Conservation (phyloP, 1,140 invertebrate genomes). For the Macrostomum lignano region DNA sequence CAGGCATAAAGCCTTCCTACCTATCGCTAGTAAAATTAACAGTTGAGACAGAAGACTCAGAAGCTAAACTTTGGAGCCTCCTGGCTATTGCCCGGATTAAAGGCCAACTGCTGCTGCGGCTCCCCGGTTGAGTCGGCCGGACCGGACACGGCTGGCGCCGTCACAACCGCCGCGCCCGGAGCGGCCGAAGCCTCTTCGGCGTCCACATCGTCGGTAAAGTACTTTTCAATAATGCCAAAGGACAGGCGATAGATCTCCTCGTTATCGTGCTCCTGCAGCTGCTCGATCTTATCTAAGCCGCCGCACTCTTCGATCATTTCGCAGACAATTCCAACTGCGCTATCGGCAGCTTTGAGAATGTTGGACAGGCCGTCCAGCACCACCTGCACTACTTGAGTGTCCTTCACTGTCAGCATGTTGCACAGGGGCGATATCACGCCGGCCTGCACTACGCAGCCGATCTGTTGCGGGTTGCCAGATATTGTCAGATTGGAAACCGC, state of each 20-base stretch:
- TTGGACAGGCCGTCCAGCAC: slow-evolving; percentile 28
- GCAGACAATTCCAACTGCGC: slow-evolving; percentile 14
- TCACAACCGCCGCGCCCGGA: no score
- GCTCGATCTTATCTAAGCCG: slow-evolving; percentile 76
- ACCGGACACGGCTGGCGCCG: no score
- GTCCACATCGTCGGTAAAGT: slow-evolving; percentile 66
- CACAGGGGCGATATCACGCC: slow-evolving; percentile 44
- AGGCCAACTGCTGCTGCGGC: no score
- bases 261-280: slow-evolving; percentile 76
- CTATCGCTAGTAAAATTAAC: no score
- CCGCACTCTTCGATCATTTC: slow-evolving; percentile 26
- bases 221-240: slow-evolving; percentile 90
- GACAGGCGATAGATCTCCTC: slow-evolving; percentile 91
- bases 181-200: no score
- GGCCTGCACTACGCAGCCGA: slow-evolving; percentile 50
- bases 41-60: no score
- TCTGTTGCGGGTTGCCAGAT: slow-evolving; percentile 39
- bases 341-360: slow-evolving; percentile 25
- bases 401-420: slow-evolving; percentile 21
- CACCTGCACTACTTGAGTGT: slow-evolving; percentile 29
- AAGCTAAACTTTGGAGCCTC: no score
- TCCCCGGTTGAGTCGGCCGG: no score
- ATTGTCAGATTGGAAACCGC: slow-evolving; percentile 92
- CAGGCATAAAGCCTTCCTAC: no score
- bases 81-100: no score